phyloP scores from a whole-genome alignment of 2,888 invertebrate species.

The Eupithecia pulchellata region DNA sequence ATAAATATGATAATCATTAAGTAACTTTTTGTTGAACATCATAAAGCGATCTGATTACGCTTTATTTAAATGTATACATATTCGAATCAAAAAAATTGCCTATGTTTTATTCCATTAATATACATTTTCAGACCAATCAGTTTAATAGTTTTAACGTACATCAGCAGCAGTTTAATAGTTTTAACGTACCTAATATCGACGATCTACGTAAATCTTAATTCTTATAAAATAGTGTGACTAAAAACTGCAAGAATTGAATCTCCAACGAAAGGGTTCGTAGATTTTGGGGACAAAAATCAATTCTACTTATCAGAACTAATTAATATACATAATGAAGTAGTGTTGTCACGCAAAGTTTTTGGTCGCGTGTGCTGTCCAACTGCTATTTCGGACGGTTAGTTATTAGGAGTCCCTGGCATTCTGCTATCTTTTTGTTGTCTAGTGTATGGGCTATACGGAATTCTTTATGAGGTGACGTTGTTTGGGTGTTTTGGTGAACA shows the following conservation, averaged over 20 bases:
- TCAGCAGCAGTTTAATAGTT: too few relatives aligned
- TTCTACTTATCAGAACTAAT: constrained; percentile 61
- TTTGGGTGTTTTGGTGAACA: constrained; percentile 25
- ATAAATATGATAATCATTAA: too few relatives aligned
- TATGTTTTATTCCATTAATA: too few relatives aligned
- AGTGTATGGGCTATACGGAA: constrained; percentile 26
- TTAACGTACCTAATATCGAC: too few relatives aligned
- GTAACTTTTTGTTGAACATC: too few relatives aligned
- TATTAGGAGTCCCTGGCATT: constrained; percentile 55
- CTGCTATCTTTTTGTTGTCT: constrained; percentile 56
- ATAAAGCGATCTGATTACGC: too few relatives aligned
- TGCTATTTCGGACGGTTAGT: constrained; percentile 68
- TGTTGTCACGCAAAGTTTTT: constrained; percentile 74
- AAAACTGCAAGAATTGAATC: neutral
- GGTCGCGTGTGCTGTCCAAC: constrained; percentile 69
- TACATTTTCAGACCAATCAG: too few relatives aligned
- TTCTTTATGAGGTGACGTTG: constrained; percentile 34
- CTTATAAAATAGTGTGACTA: too few relatives aligned
- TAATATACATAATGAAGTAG: constrained; percentile 78
- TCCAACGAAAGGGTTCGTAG: neutral
- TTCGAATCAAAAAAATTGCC: too few relatives aligned
- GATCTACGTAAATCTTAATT: too few relatives aligned
- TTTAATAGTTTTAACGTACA: too few relatives aligned
- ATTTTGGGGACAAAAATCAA: constrained; percentile 17
- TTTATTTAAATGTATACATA: too few relatives aligned